Percentiles rank a stretch among this genome's conserved stretches.
phyloP scores from a whole-genome alignment of 2,888 invertebrate species.

The Bombyx huttoni region DNA sequence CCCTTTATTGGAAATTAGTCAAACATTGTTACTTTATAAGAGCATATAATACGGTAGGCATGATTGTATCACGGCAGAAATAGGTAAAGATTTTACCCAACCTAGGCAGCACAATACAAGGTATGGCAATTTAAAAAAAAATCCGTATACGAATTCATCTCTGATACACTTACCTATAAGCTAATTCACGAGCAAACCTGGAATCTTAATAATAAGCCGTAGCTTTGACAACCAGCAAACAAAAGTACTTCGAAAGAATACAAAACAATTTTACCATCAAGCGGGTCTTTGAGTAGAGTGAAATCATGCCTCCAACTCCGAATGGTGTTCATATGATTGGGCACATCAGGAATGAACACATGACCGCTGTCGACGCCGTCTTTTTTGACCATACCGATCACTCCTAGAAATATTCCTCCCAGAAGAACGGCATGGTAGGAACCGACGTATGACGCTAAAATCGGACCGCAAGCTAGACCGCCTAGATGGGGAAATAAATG shows the following conservation, averaged over 20 bases:
- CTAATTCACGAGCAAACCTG: too few relatives aligned
- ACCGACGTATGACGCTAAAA: slow-evolving; percentile 33
- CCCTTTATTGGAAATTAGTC: too few relatives aligned
- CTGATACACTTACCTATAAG: too few relatives aligned
- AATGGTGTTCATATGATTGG: slow-evolving; percentile 23
- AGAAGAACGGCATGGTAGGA: slow-evolving; percentile 35
- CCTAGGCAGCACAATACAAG: too few relatives aligned
- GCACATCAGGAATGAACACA: slow-evolving; percentile 17
- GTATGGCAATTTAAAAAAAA: too few relatives aligned
- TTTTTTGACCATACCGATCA: slow-evolving; percentile 38
- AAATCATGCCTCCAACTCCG: slow-evolving; percentile 29
- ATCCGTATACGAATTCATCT: too few relatives aligned
- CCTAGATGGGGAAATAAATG: slow-evolving; percentile 20
- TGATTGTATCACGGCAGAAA: too few relatives aligned
- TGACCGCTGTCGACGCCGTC: slow-evolving; percentile 19
- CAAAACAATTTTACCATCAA: slow-evolving; percentile 22
- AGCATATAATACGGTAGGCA: too few relatives aligned
- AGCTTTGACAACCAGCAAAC: too few relatives aligned
- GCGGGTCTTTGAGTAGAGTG: slow-evolving; percentile 32
- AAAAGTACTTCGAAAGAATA: background rate
- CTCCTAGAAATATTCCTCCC: slow-evolving; percentile 37
- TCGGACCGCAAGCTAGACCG: slow-evolving; percentile 47
- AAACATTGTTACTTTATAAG: too few relatives aligned
- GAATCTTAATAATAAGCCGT: too few relatives aligned
- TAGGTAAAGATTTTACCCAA: too few relatives aligned